A percentile compares a stretch with the other conserved stretches of the same genome.
phyloP scores from a whole-genome alignment of 2,888 invertebrate species.

The Latrodectus elegans region DNA sequence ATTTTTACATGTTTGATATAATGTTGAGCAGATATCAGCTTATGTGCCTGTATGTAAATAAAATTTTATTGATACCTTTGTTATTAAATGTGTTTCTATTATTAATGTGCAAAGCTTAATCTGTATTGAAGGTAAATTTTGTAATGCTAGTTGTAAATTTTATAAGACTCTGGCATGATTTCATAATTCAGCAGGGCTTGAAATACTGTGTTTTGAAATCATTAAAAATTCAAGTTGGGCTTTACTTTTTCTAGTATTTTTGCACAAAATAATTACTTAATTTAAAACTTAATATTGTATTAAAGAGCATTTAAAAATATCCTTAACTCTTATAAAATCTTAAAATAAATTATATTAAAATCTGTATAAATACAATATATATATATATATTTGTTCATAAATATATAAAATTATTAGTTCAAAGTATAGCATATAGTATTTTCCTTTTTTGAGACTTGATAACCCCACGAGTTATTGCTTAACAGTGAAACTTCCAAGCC shows the following conservation, averaged over 20 bases:
- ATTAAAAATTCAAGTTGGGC: neutral
- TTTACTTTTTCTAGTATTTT: neutral
- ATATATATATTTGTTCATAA: neutral
- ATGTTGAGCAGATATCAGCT: conserved; percentile 54
- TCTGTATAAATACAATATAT: neutral
- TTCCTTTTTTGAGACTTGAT: too few species aligned
- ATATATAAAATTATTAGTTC: too few species aligned
- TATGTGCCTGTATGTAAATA: conserved; percentile 68
- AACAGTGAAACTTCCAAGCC: neutral
- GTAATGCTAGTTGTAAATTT: conserved; percentile 12
- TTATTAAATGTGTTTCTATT: conserved; percentile 56
- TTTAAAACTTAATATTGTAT: neutral
- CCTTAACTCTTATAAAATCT: neutral
- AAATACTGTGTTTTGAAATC: neutral
- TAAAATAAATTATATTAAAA: neutral
- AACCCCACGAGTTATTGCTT: too few species aligned
- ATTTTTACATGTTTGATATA: conserved; percentile 22
- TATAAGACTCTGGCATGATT: neutral
- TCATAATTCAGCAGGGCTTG: conserved; percentile 6
- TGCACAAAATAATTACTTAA: neutral
- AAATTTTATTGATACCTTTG: conserved; percentile 66
- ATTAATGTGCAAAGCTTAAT: conserved; percentile 45
- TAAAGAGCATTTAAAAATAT: neutral
- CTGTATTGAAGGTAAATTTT: conserved; percentile 8
- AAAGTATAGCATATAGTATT: too few species aligned